These are phyloP conservation scores for Pimephales promelas DNA, from an alignment of 2,113 vertebrate species.

Conservation along the genomic window DNA sequence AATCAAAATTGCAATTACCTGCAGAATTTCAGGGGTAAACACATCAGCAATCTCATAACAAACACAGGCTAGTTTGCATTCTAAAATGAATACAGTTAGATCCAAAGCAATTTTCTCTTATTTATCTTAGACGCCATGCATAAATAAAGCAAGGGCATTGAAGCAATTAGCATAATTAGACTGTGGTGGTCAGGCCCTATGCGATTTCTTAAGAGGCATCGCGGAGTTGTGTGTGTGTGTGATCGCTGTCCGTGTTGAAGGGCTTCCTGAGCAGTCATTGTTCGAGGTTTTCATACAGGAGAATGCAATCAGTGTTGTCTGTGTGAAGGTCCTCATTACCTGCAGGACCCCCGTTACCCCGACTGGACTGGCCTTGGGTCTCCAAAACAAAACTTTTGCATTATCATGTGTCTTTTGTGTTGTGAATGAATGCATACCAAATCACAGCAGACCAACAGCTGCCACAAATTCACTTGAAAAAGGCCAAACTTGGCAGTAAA, in stretches of 20 bases:
- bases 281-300: slow-evolving; percentile 19
- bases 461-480: background rate
- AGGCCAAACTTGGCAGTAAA: slow-evolving; percentile 6
- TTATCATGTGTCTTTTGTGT: slow-evolving; percentile 12
- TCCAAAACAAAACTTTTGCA: slow-evolving; percentile 39
- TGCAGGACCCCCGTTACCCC: slow-evolving; percentile 32
- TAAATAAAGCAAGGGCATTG: slow-evolving; percentile 99
- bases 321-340: slow-evolving; percentile 53
- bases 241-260: slow-evolving; percentile 5
- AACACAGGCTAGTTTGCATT: slow-evolving; percentile 98
- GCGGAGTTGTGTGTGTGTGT: slow-evolving; percentile 53
- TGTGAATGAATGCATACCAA: slow-evolving; percentile 31
- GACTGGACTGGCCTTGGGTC: slow-evolving; percentile 43
- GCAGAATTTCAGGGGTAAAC: slow-evolving; percentile 99
- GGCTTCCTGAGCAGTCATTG: slow-evolving; percentile 26
- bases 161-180: slow-evolving; percentile 99
- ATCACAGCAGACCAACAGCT: slow-evolving; percentile 18
- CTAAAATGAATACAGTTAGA: slow-evolving; percentile 99
- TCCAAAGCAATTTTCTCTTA: slow-evolving; percentile 99
- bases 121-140: slow-evolving; percentile 99
- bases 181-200: slow-evolving; percentile 96
- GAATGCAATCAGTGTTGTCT: slow-evolving; percentile 42
- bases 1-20: slow-evolving; percentile 99
- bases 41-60: slow-evolving; percentile 97
- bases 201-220: slow-evolving; percentile 91